Evolutionary conservation across 2,797 vertebrate species (phyloP).

Genomic region (Parauchenoglanis ngamensis): DNA sequence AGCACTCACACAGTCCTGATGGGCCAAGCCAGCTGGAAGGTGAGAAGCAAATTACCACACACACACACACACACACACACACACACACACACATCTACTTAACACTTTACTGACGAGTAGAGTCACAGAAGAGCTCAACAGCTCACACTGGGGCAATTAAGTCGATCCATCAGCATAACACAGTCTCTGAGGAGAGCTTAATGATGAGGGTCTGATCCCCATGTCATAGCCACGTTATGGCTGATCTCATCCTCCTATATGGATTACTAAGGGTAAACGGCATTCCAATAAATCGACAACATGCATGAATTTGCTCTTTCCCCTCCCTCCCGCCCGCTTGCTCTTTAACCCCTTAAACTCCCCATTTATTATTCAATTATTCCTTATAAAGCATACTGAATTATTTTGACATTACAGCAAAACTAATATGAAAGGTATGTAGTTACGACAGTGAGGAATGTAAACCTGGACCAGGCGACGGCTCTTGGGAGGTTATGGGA

Average conservation of each 20-base stretch:
- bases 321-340: too few species aligned
- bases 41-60: constrained; percentile 44
- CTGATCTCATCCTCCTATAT: constrained; percentile 10
- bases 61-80: not conserved
- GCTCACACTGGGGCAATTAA: constrained; percentile 16
- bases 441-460: not conserved
- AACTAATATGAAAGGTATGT: not conserved
- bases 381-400: not conserved
- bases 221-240: not conserved
- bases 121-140: constrained; percentile 29
- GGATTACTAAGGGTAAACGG: constrained; percentile 4
- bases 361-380: not conserved
- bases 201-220: constrained; percentile 5
- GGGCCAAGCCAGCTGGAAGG: constrained; percentile 54
- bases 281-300: not conserved
- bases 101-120: constrained; percentile 27
- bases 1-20: constrained; percentile 55
- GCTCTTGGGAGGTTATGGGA: not conserved
- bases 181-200: constrained; percentile 15
- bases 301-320: not conserved
- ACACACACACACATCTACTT: not conserved
- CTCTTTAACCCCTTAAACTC: not conserved
- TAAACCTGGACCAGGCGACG: not conserved
- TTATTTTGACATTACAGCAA: not conserved
- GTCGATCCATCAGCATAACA: constrained; percentile 3